phyloP scores from a whole-genome alignment of 2,113 vertebrate genomes.

The Ammospiza caudacuta region DNA sequence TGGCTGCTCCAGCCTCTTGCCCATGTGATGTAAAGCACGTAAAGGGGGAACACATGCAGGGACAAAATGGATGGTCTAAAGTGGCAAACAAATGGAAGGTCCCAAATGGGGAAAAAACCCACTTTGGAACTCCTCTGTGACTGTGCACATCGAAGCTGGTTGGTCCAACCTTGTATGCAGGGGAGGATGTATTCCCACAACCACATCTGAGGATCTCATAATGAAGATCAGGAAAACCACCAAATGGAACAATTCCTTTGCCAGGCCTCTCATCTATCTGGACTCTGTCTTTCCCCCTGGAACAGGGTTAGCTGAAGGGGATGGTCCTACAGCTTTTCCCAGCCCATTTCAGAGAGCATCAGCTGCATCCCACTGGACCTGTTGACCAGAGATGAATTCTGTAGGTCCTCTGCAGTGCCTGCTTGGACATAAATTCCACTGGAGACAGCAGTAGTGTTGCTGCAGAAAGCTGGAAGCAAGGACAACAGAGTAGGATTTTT shows the following conservation, averaged over 20 bases:
- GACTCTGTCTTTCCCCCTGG: not conserved
- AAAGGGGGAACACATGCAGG: not conserved
- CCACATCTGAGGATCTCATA: not conserved
- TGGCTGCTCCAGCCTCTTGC: not conserved
- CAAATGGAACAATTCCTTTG: not conserved
- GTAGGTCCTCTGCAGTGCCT: not conserved
- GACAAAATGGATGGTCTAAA: not conserved
- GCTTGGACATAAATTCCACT: not conserved
- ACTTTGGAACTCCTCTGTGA: not conserved
- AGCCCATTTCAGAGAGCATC: not conserved
- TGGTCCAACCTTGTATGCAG: not conserved
- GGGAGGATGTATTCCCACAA: not conserved
- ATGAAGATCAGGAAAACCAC: not conserved
- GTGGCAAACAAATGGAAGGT: not conserved
- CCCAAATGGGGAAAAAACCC: not conserved
- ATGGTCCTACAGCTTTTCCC: not conserved
- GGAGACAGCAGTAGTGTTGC: not conserved
- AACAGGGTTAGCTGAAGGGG: not conserved
- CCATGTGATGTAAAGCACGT: fast-evolving
- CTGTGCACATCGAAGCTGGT: not conserved
- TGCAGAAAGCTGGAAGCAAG: not conserved
- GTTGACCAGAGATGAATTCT: not conserved
- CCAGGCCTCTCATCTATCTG: not conserved
- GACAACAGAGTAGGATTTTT: not conserved
- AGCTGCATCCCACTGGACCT: not conserved